phyloP scores from a whole-genome alignment of 2,113 vertebrate species.

The Scartelaos histophorus region DNA sequence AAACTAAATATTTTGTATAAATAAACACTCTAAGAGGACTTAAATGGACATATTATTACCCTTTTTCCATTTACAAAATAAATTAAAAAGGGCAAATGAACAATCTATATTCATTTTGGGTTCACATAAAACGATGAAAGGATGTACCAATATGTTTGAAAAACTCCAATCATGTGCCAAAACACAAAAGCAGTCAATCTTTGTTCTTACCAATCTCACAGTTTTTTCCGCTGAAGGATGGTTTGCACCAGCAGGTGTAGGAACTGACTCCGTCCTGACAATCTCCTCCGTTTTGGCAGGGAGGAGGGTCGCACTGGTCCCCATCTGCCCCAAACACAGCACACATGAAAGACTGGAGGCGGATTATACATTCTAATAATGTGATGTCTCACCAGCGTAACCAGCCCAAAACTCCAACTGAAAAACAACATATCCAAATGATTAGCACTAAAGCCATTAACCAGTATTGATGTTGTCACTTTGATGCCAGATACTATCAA shows the following conservation, averaged over 20 bases:
- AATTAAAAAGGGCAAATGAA: no score
- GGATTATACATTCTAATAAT: background rate
- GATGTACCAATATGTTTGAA: no score
- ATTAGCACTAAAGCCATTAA: background rate
- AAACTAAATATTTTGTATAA: no score
- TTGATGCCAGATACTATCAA: background rate
- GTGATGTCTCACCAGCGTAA: slow-evolving; percentile 50
- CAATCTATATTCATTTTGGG: no score
- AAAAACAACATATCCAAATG: slow-evolving; percentile 13
- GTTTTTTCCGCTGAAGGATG: slow-evolving; percentile 86
- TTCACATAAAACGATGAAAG: no score
- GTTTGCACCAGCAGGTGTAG: slow-evolving; percentile 86
- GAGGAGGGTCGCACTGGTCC: slow-evolving; percentile 86
- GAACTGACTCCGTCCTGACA: slow-evolving; percentile 83
- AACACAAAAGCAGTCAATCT: background rate
- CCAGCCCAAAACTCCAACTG: slow-evolving; percentile 65
- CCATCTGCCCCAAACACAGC: slow-evolving; percentile 78
- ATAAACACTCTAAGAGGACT: no score
- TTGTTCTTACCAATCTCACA: slow-evolving; percentile 87
- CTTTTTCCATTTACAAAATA: no score
- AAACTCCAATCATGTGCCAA: no score
- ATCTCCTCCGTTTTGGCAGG: slow-evolving; percentile 84
- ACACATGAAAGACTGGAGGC: slow-evolving; percentile 4
- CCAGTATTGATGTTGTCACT: no score
- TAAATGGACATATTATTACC: no score